Base-by-base conservation (phyloP, 2,888 invertebrate genomes). In the Dasysyrphus albostriatus region DNA sequence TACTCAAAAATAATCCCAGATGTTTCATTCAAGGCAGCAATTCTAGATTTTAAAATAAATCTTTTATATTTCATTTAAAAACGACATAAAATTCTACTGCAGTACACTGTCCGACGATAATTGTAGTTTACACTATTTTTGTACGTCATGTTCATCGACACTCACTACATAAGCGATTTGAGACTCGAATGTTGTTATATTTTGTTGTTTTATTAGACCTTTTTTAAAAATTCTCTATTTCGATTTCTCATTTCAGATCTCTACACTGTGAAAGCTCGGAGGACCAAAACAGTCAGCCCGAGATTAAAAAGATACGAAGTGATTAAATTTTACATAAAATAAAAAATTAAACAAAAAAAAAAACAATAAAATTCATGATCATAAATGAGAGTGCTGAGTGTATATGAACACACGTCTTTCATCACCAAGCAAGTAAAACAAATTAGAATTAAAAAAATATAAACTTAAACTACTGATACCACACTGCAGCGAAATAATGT, bases 251-350 rank as follows among this genome's bases (percentile, higher is more conserved):
- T 73, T 34, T 9, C 39, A 90, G 89, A 88, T 89, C 89, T 61
- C 58, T 90, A 69, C 88, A 89, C 73, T 89, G 89, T 54, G 89
- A 89, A 84, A 89, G 89, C 72, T 89, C 89, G 58, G 90, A 90
- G 77, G 83, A 87, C 16, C 89, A 89, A 79, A 89, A 89, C 82
- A 91, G 90, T 88, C 91, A 92, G 88, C 92, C 92, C 51, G 92
- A 92, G 88, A 85, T 90, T 19, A 93, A 93, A 89, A 93, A 93
- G 88, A 89, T 92, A 88, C 91, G 92, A 89, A 92, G 90, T 90
- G 92, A 92, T 90, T 92, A 91, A 91, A 65, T 32, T 32, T 70
- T 82, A n/a, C 42, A 58, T 72, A 49, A 14, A 29, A 47, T 67
- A 49, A 34, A 9, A 54, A 12, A n/a, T n/a, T 37, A 34, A 44